Evolutionary conservation across 2,797 vertebrate genomes (phyloP).

Genomic region (Arctocebus calabarensis): DNA sequence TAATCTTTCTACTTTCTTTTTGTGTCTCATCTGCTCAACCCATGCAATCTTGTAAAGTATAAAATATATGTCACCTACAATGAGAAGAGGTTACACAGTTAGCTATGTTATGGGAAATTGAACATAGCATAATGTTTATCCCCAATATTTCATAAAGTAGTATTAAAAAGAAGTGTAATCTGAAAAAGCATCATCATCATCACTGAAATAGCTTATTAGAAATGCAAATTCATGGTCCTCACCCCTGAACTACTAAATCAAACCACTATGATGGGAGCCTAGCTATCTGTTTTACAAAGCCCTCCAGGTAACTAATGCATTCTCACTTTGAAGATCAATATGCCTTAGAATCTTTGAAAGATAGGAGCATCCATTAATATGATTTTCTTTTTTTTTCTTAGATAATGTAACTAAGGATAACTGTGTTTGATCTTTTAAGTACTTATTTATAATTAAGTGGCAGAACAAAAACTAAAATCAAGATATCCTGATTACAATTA

Average conservation of each 20-base stretch:
- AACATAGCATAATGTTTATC: not conserved
- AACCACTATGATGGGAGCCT: not conserved
- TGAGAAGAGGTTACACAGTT: not conserved
- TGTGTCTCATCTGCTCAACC: not conserved
- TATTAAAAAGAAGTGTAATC: not conserved
- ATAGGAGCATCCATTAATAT: not conserved
- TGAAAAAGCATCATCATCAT: not conserved
- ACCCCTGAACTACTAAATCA: not conserved
- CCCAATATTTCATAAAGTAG: not conserved
- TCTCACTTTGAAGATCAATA: not conserved
- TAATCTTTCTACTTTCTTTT: not conserved
- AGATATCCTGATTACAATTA: not conserved
- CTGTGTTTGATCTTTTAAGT: not conserved
- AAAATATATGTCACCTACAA: not conserved
- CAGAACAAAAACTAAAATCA: not conserved
- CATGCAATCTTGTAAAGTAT: not conserved
- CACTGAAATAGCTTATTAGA: not conserved
- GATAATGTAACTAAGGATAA: not conserved
- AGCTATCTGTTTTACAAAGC: not conserved
- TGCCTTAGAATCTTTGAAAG: not conserved
- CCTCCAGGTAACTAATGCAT: not conserved
- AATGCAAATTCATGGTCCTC: not conserved
- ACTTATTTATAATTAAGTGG: not conserved
- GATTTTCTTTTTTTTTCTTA: not conserved
- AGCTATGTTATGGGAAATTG: not conserved